Base-by-base conservation (phyloP, 2,888 invertebrate species). In the Rhaphigaster nebulosa region DNA sequence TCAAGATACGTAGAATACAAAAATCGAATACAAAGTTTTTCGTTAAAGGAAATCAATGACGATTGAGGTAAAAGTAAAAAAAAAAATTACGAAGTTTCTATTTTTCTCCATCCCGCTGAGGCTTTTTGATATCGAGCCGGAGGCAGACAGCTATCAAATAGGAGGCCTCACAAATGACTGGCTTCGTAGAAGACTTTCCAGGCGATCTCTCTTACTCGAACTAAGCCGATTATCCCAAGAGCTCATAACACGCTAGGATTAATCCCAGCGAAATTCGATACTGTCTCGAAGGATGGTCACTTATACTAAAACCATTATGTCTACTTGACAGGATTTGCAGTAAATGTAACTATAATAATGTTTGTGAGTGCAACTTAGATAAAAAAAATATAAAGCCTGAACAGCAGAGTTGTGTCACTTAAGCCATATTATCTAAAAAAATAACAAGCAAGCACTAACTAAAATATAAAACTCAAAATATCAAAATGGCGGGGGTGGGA, bases 131-230 rank as follows among this genome's bases (percentile, higher is more conserved):
- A 80, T 18, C 18, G 38, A 26, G 26, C 20, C 45, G 0, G 41
- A 80, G n/a, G 84, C 45, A 26, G 45, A n/a, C n/a, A 84, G 45
- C 84, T 84, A 84, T 84, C 45, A 84, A 84, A 84, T 15, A 18
- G 45, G 18, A 84, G 41, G 45, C n/a, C 84, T 84, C 45, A 45
- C 84, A 84, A 84, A 84, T 84, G 84, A 84, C 84, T 15, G 84
- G 26, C 84, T 45, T 45, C 10, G 45, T n/a, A 45, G 80, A n/a
- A 38, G 84, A 84, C 84, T 84, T 84, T 84, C 84, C 84, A 84
- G 15, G 18, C 84, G 84, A 84, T 84, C 84, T 84, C 84, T 84
- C 84, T n/a, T 41, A 12, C 84, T 45, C 45, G 4, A 84, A 76
- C 45, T 84, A 84, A 84, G 84, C 45, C 26, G 84, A 84, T 84